Base-by-base conservation (phyloP, 2,113 vertebrate genomes). In the Nestor notabilis region DNA sequence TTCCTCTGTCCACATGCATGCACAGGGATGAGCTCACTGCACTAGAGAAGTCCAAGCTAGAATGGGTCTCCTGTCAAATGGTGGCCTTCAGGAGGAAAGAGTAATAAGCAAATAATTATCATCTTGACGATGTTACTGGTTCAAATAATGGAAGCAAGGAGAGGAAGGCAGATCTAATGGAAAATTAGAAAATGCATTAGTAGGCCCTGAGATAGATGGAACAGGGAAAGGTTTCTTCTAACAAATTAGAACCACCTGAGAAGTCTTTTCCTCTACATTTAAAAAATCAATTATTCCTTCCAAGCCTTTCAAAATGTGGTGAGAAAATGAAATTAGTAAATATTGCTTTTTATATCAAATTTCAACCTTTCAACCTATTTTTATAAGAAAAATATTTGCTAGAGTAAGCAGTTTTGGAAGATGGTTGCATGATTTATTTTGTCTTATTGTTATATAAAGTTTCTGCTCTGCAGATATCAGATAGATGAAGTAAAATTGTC, bases 281-380 rank as follows among this genome's bases (percentile, higher is more conserved):
- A 49, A 81, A 81, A 95, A 96, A 70, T 71, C 20, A 68, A 43
- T 90, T 90, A 75, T 79, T 90, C 50, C 7, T 78, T 76, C 21
- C 56, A 89, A 47, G 7, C 2, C 53, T 83, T 95, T 87, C 80
- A 87, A 93, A 89, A 63, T 39, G 65, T 1, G 5, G 10, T 56
- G 37, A 82, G 79, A 90, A 89, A 94, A 95, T 69, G 2, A 79
- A 90, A 95, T 87, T 61, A 93, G 20, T 46, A 86, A 89, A 82
- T 95, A 90, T 66, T 95, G 50, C 21, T 41, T 94, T 83, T 94
- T 75, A 39, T 35, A 83, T 90, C 35, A 82, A 49, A 43, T 91
- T 88, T 91, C 46, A 91, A 24, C 8, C 20, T 74, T 93, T 61
- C 79, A 60, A 43, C 35, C n/a, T 65, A 15, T 46, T 94, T 88